Evolutionary conservation across 2,888 invertebrate species (phyloP).

Genomic region (Chymomyza amoena): DNA sequence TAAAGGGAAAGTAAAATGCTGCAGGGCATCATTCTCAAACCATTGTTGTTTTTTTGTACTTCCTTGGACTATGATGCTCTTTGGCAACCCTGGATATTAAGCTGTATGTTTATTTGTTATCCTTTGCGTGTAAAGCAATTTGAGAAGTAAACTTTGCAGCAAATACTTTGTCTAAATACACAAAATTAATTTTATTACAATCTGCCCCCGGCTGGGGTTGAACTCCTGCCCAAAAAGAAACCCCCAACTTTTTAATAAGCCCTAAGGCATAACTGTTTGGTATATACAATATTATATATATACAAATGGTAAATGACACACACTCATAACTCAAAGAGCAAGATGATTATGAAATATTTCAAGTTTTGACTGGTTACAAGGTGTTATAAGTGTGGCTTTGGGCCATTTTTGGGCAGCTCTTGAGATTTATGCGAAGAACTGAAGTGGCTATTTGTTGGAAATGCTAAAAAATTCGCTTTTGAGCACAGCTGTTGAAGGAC

Average conservation of each 20-base stretch:
- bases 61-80: not conserved
- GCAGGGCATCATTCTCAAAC: slow-evolving; percentile 4
- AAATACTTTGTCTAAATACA: slow-evolving; percentile 53
- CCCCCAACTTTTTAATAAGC: not conserved
- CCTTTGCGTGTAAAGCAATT: not conserved
- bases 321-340: not conserved
- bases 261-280: not conserved
- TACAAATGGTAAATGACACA: not conserved
- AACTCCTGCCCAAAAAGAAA: not conserved
- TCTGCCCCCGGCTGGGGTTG: slow-evolving; percentile 18
- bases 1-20: slow-evolving; percentile 2
- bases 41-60: not conserved
- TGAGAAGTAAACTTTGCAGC: slow-evolving; percentile 20
- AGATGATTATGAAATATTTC: slow-evolving; percentile 22
- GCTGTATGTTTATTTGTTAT: not conserved
- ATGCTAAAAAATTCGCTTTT: slow-evolving; percentile 3
- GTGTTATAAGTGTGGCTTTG: slow-evolving; percentile 57
- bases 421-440: slow-evolving; percentile 16
- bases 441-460: slow-evolving; percentile 15
- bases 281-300: too few relatives aligned
- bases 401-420: slow-evolving; percentile 23
- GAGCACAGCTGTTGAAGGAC: slow-evolving; percentile 55
- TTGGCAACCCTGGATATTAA: not conserved
- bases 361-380: slow-evolving; percentile 44
- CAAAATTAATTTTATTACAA: slow-evolving; percentile 63